phyloP scores from a whole-genome alignment of 2,888 invertebrate species.

The Netelia fuscicornis region DNA sequence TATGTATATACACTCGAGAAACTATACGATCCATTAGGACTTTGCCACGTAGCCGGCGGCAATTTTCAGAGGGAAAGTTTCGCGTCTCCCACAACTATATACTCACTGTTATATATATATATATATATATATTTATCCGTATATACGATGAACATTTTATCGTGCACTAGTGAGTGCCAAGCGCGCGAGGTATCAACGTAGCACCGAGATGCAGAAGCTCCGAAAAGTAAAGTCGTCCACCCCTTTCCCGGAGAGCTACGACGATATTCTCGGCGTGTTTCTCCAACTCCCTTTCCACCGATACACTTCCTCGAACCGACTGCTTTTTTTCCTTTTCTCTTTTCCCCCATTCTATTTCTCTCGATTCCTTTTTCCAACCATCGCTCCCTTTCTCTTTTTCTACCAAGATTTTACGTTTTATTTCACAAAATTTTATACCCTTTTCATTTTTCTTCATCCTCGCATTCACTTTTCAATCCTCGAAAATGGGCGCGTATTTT shows the following conservation, averaged over 20 bases:
- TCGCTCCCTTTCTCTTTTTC: neutral
- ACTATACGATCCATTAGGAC: conserved; percentile 83
- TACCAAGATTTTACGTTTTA: conserved; percentile 10
- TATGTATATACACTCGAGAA: conserved; percentile 63
- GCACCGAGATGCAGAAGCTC: conserved; percentile 67
- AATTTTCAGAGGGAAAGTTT: conserved; percentile 79
- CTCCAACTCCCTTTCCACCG: conserved; percentile 30
- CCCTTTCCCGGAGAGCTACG: conserved; percentile 60
- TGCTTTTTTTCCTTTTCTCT: neutral
- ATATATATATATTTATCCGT: conserved; percentile 18
- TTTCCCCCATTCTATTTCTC: neutral
- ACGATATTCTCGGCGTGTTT: conserved; percentile 65
- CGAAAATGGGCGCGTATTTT: no score
- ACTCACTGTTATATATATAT: conserved; percentile 16
- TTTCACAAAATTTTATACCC: neutral
- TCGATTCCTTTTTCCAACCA: neutral
- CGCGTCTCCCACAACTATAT: conserved; percentile 63
- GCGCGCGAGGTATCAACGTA: conserved; percentile 75
- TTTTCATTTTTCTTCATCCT: conserved; percentile 4
- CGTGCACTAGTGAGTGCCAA: conserved; percentile 77
- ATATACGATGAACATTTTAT: conserved; percentile 67
- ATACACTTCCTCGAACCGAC: neutral
- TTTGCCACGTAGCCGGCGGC: conserved; percentile 78
- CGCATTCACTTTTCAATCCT: neutral
- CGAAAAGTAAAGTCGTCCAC: conserved; percentile 71